Conservation (phyloP, 2,113 vertebrate species). For the Saguinus imperator region DNA sequence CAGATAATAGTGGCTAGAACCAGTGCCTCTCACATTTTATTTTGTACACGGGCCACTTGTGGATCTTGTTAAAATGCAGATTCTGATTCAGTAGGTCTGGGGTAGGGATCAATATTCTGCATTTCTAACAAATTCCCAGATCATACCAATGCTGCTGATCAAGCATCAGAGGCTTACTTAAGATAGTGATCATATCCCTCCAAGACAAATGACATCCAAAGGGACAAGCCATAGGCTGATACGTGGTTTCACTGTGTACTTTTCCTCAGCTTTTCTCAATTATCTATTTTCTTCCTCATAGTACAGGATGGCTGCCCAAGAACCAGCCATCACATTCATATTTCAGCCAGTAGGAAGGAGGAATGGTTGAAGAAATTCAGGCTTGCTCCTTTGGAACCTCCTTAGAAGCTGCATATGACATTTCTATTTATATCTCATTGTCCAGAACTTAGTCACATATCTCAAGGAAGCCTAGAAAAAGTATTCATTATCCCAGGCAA, state of each 20-base stretch:
- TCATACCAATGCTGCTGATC: not conserved
- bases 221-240: not conserved
- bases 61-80: not conserved
- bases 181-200: not conserved
- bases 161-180: not conserved
- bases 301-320: not conserved
- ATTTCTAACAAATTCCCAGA: not conserved
- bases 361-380: not conserved
- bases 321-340: not conserved
- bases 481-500: not conserved
- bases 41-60: not conserved
- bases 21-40: not conserved
- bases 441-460: not conserved
- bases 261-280: not conserved
- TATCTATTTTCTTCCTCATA: not conserved
- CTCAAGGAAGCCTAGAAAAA: not conserved
- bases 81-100: not conserved
- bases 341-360: not conserved
- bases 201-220: not conserved
- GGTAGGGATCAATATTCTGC: not conserved
- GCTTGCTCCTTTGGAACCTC: not conserved
- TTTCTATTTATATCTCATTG: not conserved
- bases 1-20: not conserved
- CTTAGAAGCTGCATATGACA: not conserved
- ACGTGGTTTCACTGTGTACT: not conserved